A percentile compares a stretch with the other conserved stretches of the same genome.
phyloP scores from a whole-genome alignment of 1,140 invertebrate species.

The Drosophila kurseongensis region DNA sequence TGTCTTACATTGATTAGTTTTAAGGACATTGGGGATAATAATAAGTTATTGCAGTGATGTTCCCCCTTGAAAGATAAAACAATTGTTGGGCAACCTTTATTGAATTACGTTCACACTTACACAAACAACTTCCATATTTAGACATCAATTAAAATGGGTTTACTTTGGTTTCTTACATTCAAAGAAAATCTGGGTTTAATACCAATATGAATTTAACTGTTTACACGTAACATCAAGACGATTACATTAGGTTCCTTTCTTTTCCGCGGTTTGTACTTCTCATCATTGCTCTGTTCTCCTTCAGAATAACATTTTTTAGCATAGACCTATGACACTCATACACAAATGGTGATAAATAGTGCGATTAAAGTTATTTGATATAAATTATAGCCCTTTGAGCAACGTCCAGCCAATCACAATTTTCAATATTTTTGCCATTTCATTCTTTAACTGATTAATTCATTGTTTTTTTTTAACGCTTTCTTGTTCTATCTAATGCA shows the following conservation, averaged over 20 bases:
- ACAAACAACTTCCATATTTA: conserved; percentile 24
- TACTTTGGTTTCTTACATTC: neutral
- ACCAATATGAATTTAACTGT: neutral
- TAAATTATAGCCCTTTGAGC: conserved; percentile 12
- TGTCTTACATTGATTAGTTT: no score
- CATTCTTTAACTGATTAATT: neutral
- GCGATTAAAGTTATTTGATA: neutral
- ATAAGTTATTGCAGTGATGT: neutral
- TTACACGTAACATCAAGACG: conserved; percentile 1
- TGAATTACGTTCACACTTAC: conserved; percentile 41
- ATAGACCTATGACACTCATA: conserved; percentile 8
- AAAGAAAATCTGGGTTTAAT: neutral
- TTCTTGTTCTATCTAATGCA: conserved; percentile 9
- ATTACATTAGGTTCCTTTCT: neutral
- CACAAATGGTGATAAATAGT: neutral
- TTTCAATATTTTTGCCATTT: neutral
- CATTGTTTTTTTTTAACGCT: neutral
- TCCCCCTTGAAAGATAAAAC: neutral
- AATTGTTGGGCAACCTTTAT: conserved; percentile 37
- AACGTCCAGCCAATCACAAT: conserved; percentile 6
- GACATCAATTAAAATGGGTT: conserved; percentile 20
- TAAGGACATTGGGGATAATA: no score
- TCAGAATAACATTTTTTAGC: neutral
- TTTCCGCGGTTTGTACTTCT: conserved; percentile 33
- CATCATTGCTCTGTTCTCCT: conserved; percentile 40